Conservation (phyloP, 2,797 vertebrate genomes). For the Brachyrhaphis roseni region DNA sequence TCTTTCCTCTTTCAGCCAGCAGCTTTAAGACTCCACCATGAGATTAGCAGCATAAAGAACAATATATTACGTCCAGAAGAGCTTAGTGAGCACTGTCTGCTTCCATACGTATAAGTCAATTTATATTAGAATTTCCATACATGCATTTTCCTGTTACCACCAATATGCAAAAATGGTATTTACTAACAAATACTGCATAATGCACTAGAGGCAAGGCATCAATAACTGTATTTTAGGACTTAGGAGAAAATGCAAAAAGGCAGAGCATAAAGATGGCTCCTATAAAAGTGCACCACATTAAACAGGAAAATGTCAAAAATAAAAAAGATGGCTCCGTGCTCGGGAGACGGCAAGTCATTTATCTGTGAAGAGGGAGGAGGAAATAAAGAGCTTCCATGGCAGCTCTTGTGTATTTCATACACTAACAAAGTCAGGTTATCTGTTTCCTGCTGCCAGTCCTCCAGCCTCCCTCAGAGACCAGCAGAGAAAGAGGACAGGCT, state of each 20-base stretch:
- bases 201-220: constrained; percentile 93
- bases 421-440: constrained; percentile 81
- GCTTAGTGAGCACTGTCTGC: constrained; percentile 95
- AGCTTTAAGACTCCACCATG: constrained; percentile 80
- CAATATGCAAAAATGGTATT: constrained; percentile 99
- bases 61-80: constrained; percentile 93
- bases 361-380: constrained; percentile 78
- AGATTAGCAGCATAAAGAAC: constrained; percentile 98
- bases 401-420: constrained; percentile 80
- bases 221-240: constrained; percentile 92
- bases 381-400: constrained; percentile 81
- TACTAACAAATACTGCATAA: constrained; percentile 99
- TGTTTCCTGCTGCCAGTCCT: constrained; percentile 66
- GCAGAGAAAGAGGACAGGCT: constrained; percentile 31
- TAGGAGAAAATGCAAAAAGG: constrained; percentile 93
- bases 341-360: constrained; percentile 79
- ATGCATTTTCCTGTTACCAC: constrained; percentile 99
- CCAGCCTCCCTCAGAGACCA: constrained; percentile 54
- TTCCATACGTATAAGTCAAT: constrained; percentile 96
- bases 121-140: constrained; percentile 99
- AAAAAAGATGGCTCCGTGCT: constrained; percentile 82
- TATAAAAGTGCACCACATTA: constrained; percentile 85
- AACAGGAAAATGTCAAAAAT: constrained; percentile 87
- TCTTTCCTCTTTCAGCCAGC: constrained; percentile 45
- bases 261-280: constrained; percentile 75